A percentile compares a stretch with the other conserved stretches of the same genome.
phyloP scores from a whole-genome alignment of 2,888 invertebrate genomes.

The Cantharis flavilabris region DNA sequence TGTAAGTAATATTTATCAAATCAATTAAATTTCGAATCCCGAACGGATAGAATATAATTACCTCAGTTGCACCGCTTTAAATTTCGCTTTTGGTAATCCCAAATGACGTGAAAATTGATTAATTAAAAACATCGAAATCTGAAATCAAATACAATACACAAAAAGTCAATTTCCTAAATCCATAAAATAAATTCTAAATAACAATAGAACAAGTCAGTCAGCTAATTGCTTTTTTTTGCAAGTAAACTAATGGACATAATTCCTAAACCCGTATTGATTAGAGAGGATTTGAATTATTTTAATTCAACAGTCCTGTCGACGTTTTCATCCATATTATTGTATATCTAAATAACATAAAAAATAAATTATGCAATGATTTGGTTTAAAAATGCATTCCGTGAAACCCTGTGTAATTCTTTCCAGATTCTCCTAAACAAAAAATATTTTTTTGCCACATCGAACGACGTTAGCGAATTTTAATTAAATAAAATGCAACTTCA shows the following conservation, averaged over 20 bases:
- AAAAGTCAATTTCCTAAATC: conserved; percentile 25
- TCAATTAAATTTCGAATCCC: not conserved
- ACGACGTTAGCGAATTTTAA: not conserved
- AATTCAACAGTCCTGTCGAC: not conserved
- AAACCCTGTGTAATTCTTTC: too few species aligned
- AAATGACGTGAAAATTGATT: not conserved
- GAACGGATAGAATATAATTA: not conserved
- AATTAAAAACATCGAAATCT: not conserved
- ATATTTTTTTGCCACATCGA: not conserved
- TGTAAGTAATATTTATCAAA: not conserved
- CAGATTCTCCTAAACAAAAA: too few species aligned
- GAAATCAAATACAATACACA: conserved; percentile 16
- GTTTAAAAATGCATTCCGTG: too few species aligned
- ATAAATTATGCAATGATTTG: too few species aligned
- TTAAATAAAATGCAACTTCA: not conserved
- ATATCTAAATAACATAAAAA: too few species aligned
- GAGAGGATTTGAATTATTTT: not conserved
- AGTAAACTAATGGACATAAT: conserved; percentile 20
- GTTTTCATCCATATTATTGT: too few species aligned
- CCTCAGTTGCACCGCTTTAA: not conserved
- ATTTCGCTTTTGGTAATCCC: not conserved
- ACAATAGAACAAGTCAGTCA: conserved; percentile 12
- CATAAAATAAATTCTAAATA: conserved; percentile 26
- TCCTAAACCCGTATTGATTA: conserved; percentile 15
- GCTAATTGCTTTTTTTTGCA: conserved; percentile 22